Evolutionary conservation across 2,888 invertebrate species (phyloP), one percentile per base, ranked within the genome.

Genomic region (Phyto melanocephala): DNA sequence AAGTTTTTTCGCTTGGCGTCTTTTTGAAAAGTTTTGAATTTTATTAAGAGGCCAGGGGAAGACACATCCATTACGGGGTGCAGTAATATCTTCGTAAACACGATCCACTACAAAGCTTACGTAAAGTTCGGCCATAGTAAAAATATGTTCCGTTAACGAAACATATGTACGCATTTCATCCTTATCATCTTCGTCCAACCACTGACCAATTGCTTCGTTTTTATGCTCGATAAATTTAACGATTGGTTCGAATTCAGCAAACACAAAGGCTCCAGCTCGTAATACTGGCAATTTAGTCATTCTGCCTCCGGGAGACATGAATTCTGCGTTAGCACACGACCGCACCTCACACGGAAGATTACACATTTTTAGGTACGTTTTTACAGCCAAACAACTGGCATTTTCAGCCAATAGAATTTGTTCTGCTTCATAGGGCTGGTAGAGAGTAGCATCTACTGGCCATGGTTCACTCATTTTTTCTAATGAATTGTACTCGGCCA

Each of bases 111-210:
- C 92, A 96, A 98, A 99, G 56, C 96, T 96, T 83, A 98, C 93
- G 90, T 97, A 98, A 13, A 90, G 50, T 93, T 99, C 98, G 28
- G 98, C 97, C 92, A 97, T 97, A 62, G 95, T 95, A 67, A 99
- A 92, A 0, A 98, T 96, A 87, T 96, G 95, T 76, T 96, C 96
- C 4, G 98, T 95, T 17, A 99, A 92, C 1, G 97, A 96, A 92
- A 98, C 97, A 89, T 97, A 98, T 0, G 99, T 98, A 85, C 97
- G 93, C 95, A 99, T 95, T 88, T 99, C 99, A 0, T 96, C 95
- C 88, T 95, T 95, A 87, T 97, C 95, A 56, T 95, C 94, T 1
- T 94, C 93, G 45, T 94, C 94, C 81, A 98, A 91, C 85, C 94
- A 92, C 17, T 93, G 92, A 4, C 96, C 96, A 42, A 98, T 92